phyloP scores from a whole-genome alignment of 1,140 invertebrate species.

The Procambarus clarkii region DNA sequence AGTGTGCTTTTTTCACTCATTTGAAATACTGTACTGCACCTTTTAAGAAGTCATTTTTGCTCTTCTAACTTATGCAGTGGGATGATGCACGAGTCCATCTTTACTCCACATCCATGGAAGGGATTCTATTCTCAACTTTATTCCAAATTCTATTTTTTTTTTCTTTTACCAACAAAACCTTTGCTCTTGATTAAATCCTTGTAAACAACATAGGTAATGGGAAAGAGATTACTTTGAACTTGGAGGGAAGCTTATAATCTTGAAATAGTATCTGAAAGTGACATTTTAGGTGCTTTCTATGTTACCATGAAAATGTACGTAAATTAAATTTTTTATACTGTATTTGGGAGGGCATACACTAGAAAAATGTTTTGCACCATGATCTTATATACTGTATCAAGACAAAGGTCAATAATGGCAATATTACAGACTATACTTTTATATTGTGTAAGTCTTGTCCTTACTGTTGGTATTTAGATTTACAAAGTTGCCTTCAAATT shows the following conservation, averaged over 20 bases:
- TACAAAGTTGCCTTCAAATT: not conserved
- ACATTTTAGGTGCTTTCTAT: not conserved
- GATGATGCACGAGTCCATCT: not conserved
- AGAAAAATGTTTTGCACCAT: not conserved
- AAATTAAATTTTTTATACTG: too few relatives aligned
- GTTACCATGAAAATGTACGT: not conserved
- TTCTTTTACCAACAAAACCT: not conserved
- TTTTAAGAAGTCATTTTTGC: not conserved
- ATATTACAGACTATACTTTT: too few relatives aligned
- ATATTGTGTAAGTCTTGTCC: too few relatives aligned
- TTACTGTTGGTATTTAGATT: not conserved
- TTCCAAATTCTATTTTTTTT: not conserved
- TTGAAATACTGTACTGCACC: not conserved
- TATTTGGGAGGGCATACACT: not conserved
- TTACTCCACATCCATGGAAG: not conserved
- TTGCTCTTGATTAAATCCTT: not conserved
- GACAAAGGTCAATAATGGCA: too few relatives aligned
- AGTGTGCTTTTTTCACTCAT: slow-evolving; percentile 1
- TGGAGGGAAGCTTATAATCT: not conserved
- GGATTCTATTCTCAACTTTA: not conserved
- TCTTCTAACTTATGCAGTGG: not conserved
- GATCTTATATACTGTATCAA: too few relatives aligned
- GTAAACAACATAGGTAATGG: not conserved
- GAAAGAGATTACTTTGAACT: not conserved
- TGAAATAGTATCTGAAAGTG: not conserved